A percentile compares a stretch with the other conserved stretches of the same genome.
phyloP scores from a whole-genome alignment of 2,113 vertebrate genomes.

The Petaurus breviceps region DNA sequence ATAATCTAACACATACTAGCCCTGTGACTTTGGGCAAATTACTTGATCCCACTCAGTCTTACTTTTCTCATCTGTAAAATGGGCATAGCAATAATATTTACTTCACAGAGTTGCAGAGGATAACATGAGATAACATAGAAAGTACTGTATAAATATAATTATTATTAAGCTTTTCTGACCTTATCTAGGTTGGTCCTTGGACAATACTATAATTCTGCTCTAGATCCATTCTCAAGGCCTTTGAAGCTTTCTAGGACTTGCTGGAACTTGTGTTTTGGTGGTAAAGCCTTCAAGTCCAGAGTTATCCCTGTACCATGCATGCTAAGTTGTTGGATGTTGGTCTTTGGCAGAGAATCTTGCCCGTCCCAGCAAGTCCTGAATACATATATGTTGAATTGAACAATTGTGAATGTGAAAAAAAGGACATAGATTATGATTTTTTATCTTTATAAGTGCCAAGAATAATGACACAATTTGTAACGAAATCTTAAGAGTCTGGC shows the following conservation, averaged over 20 bases:
- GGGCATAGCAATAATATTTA: not conserved
- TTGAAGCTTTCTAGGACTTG: not conserved
- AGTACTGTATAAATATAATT: not conserved
- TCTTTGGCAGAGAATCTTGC: not conserved
- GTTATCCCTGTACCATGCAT: not conserved
- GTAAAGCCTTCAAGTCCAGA: not conserved
- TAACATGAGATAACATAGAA: not conserved
- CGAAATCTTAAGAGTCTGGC: conserved; percentile 39
- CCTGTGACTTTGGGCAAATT: not conserved
- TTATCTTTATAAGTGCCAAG: conserved; percentile 28
- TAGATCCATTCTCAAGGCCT: not conserved
- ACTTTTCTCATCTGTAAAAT: not conserved
- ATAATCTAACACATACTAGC: not conserved
- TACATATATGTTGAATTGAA: not conserved
- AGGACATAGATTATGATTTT: not conserved
- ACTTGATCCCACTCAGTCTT: not conserved
- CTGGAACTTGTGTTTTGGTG: not conserved
- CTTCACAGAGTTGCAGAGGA: not conserved
- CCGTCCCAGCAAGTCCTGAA: not conserved
- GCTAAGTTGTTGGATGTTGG: not conserved
- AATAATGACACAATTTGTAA: conserved; percentile 31
- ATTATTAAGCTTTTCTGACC: not conserved
- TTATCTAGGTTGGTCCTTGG: not conserved
- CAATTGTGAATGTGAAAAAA: not conserved
- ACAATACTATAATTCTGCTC: not conserved